Evolutionary conservation across 2,797 vertebrate species (phyloP), one percentile per base, ranked within the genome.

Genomic region (Cossypha caffra): DNA sequence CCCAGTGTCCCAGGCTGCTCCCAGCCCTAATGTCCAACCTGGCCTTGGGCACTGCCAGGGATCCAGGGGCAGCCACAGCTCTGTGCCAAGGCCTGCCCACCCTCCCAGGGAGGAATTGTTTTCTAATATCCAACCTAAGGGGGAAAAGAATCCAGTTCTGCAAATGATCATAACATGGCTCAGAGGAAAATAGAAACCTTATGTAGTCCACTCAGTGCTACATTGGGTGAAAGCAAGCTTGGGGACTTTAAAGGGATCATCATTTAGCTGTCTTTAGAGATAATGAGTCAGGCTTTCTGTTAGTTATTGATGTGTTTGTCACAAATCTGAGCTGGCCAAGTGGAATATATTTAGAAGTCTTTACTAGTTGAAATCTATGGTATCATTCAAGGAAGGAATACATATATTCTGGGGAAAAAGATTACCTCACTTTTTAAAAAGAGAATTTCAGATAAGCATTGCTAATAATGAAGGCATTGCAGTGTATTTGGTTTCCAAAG

Each of bases 391-490:
- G 19, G 12, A 24, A 72, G 68, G 16, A 78, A 75, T 55, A 57
- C 4, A 10, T 7, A 16, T 21, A 71, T 64, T 80, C 10, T 38
- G 33, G n/a, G 71, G 66, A 12, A 88, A 83, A 80, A n/a, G 10
- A 71, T 77, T 68, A 69, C 31, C 13, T 86, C 48, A 50, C 24
- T 61, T 88, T 66, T 91, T 16, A 2, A 88, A 59, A 74, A 74
- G 43, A 72, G 35, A 90, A 80, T 78, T 86, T 47, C 62, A 94
- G 79, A 61, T 59, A 75, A 73, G 37, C 76, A 50, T 13, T 77
- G 68, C 29, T 80, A 91, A 61, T 61, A 94, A 58, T 28, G 54
- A 67, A 58, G 16, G 29, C 29, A 35, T 67, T 85, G 37, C 8
- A 45, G 52, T 16, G 24, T 31, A 64, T 25, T 55, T 69, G 38